A percentile compares a stretch with the other conserved stretches of the same genome.
Conservation (phyloP, 2,888 invertebrate species). For the Apocheima hispidaria region DNA sequence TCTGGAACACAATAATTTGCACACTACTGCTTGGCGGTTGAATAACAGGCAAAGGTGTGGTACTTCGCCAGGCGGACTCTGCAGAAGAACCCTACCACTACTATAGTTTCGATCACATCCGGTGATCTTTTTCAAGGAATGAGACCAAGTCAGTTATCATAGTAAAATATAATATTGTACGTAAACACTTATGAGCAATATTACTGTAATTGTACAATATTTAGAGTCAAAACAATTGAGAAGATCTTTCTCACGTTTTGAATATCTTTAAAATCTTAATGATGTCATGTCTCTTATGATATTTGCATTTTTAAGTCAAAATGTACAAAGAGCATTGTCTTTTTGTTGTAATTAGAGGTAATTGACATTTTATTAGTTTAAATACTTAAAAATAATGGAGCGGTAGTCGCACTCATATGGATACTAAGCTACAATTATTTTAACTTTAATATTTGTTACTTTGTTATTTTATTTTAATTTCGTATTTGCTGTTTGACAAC, state of each 20-base stretch:
- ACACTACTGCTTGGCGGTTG: too few species aligned
- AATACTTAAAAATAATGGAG: constrained; percentile 51
- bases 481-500: too few species aligned
- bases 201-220: background rate
- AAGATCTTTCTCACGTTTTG: background rate
- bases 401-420: constrained; percentile 13
- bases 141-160: too few species aligned
- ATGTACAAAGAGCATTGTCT: constrained; percentile 27
- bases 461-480: constrained; percentile 6
- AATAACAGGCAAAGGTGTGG: too few species aligned
- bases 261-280: constrained; percentile 21
- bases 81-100: too few species aligned
- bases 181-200: too few species aligned
- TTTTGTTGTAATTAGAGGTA: constrained; percentile 30
- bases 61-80: too few species aligned
- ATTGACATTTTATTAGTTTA: constrained; percentile 41
- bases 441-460: background rate
- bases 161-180: too few species aligned
- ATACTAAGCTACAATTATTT: background rate
- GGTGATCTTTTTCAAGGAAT: too few species aligned
- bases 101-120: too few species aligned
- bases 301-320: constrained; percentile 31
- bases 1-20: too few species aligned
- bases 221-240: background rate
- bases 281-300: constrained; percentile 25